Evolutionary conservation across 2,888 invertebrate species (phyloP).

Genomic region (Norana najaformis): DNA sequence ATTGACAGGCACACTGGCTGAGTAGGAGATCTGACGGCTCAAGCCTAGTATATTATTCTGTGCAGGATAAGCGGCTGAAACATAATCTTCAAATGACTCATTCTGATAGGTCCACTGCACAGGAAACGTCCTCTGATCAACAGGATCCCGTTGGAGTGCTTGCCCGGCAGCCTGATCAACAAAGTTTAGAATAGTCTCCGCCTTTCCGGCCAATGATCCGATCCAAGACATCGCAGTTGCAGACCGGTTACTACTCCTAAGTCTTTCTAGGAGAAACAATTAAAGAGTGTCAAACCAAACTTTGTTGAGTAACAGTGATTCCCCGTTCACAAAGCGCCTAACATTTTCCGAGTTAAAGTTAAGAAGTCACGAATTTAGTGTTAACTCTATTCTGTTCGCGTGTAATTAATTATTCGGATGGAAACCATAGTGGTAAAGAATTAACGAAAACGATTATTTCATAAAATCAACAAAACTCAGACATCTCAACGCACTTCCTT

Average conservation of each 20-base stretch:
- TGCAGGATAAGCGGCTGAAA: background rate
- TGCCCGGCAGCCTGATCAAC: constrained; percentile 76
- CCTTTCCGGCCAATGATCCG: constrained; percentile 74
- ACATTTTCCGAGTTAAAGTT: background rate
- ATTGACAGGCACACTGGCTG: constrained; percentile 25
- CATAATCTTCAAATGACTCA: background rate
- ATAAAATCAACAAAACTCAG: constrained; percentile 2
- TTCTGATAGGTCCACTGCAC: constrained; percentile 16
- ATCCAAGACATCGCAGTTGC: constrained; percentile 72
- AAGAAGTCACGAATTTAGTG: background rate
- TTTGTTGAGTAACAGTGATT: background rate
- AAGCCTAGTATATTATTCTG: background rate
- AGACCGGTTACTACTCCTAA: background rate
- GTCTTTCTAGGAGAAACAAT: background rate
- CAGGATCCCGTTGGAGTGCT: constrained; percentile 60
- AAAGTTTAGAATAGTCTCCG: constrained; percentile 75
- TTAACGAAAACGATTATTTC: background rate
- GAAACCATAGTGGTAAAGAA: background rate
- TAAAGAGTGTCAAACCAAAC: background rate
- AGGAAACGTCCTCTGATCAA: constrained; percentile 23
- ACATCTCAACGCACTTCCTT: constrained; percentile 7
- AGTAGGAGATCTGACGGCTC: constrained; percentile 19
- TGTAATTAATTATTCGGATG: background rate
- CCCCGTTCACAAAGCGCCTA: background rate
- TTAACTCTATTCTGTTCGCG: background rate